Evolutionary conservation across 2,797 vertebrate genomes (phyloP).

Genomic region (Stomatorhinus walkeri): DNA sequence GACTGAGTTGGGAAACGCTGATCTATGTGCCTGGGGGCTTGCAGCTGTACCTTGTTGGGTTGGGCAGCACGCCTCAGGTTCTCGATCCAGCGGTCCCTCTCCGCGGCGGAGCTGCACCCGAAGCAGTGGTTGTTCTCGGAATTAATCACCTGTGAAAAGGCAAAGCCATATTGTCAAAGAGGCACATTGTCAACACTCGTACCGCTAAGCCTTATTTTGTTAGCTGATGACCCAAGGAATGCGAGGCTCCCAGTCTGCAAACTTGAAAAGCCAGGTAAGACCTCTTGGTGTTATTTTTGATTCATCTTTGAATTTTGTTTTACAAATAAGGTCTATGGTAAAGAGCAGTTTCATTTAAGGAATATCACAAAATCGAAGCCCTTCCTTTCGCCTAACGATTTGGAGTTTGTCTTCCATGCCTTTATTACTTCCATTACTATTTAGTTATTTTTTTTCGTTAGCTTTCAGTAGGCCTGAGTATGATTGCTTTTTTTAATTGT

Average conservation of each 20-base stretch:
- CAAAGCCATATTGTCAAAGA: neutral
- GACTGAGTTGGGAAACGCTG: neutral
- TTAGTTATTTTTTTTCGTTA: neutral
- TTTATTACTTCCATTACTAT: neutral
- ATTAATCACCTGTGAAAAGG: conserved; percentile 67
- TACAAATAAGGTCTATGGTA: neutral
- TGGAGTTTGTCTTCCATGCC: neutral
- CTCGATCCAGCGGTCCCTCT: conserved; percentile 87
- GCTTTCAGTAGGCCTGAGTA: neutral
- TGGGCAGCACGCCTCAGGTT: conserved; percentile 75
- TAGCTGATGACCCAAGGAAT: neutral
- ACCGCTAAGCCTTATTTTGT: neutral
- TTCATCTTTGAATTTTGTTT: neutral
- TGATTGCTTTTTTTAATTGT: neutral
- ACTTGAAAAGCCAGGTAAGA: neutral
- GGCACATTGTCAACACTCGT: neutral
- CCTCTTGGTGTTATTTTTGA: neutral
- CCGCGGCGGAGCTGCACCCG: conserved; percentile 75
- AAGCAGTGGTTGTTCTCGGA: conserved; percentile 77
- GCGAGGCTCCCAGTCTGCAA: neutral
- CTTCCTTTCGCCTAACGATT: neutral
- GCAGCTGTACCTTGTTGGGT: conserved; percentile 70
- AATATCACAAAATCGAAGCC: neutral
- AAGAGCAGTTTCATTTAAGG: neutral
- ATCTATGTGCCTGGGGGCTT: neutral